Evolutionary conservation across 1,140 invertebrate species (phyloP), one percentile per base, ranked within the genome.

Genomic region (Drosophila saltans): DNA sequence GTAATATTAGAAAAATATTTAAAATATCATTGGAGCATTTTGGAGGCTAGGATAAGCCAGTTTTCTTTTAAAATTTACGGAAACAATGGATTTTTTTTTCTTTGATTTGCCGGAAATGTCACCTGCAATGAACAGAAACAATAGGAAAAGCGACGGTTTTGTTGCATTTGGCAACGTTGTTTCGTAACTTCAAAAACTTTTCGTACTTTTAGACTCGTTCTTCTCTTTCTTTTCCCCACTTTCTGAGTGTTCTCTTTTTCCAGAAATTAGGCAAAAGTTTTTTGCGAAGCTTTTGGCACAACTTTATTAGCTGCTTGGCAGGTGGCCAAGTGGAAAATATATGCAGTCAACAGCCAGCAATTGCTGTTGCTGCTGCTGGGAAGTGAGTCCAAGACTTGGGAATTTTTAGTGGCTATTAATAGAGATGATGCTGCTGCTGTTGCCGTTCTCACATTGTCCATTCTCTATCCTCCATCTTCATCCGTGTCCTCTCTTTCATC

Each of bases 251-350:
- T 69, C 62, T 77, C 65, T 63, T 60, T 61, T 26, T 33, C 80
- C 75, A 69, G 83, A 83, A 86, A 88, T 88, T 83, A 88, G 72
- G 75, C 58, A 73, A 52, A 81, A 86, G 66, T 69, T 79, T 86
- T 78, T 64, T 52, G 6, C 9, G 60, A 67, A 48, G 40, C 33
- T 60, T 39, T 66, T 40, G 67, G 21, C 33, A 58, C 57, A 75
- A 82, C 59, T 85, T 86, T 82, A 88, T 88, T 86, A 76, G 83
- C 82, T 66, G 52, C 70, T 83, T 82, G 81, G 81, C 81, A 77
- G 81, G 73, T 80, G 81, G 56, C 69, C 81, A 84, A 39, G 57
- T 66, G 61, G 69, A 85, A 81, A 33, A 60, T 41, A n/a, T 36
- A 60, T 40, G 65, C 66, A 67, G 21, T 36, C 24, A 62, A 26